A percentile compares a stretch with the other conserved stretches of the same genome.
These are phyloP conservation scores for Netelia virgata DNA, from an alignment of 2,888 invertebrate genomes.

Conservation along the genomic window DNA sequence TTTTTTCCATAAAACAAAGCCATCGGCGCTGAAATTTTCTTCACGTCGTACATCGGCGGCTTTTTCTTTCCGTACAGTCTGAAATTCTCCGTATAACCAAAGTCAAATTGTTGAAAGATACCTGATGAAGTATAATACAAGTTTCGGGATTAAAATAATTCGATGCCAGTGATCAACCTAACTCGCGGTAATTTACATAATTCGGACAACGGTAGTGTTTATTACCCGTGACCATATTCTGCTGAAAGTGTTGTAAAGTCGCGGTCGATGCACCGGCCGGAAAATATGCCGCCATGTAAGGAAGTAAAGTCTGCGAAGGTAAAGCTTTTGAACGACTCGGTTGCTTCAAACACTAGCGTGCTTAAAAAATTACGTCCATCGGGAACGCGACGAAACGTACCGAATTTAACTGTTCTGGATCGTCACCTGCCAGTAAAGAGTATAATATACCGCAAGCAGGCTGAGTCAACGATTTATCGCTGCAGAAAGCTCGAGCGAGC, in stretches of 20 bases:
- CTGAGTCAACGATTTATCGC: conserved; percentile 49
- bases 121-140: conserved; percentile 56
- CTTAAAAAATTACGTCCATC: neutral
- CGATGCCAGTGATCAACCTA: neutral
- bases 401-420: conserved; percentile 59
- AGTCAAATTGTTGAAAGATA: conserved; percentile 69
- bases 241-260: conserved; percentile 53
- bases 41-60: conserved; percentile 70
- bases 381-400: conserved; percentile 39
- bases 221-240: conserved; percentile 58
- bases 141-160: conserved; percentile 15
- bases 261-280: conserved; percentile 63
- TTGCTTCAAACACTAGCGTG: neutral
- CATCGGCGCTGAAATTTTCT: conserved; percentile 69
- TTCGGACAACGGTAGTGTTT: neutral
- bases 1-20: conserved; percentile 73
- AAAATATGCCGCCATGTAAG: conserved; percentile 52
- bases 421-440: conserved; percentile 43
- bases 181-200: neutral
- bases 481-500: conserved; percentile 46
- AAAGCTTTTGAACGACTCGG: neutral
- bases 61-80: conserved; percentile 65
- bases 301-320: conserved; percentile 58
- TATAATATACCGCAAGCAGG: conserved; percentile 34
- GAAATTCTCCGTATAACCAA: conserved; percentile 67